Percentiles rank a stretch among this genome's conserved stretches.
Conservation (phyloP, 2,888 invertebrate species). For the Limnephilus lunatus region DNA sequence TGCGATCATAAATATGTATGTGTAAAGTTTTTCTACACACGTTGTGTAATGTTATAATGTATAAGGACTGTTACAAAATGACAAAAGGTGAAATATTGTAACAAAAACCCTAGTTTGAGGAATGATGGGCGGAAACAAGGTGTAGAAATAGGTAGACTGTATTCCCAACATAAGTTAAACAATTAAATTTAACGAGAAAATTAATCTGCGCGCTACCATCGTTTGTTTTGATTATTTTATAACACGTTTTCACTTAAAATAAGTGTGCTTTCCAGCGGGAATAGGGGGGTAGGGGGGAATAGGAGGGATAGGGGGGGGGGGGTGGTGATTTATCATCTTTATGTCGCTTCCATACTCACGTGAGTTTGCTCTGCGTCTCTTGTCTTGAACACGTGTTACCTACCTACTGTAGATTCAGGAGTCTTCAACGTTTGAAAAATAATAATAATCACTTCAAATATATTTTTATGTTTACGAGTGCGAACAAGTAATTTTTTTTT, state of each 20-base stretch:
- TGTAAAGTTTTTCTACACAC: too few relatives aligned
- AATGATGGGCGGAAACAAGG: neutral
- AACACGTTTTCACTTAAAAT: slow-evolving; percentile 3
- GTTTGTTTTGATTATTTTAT: slow-evolving; percentile 19
- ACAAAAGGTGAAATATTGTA: neutral
- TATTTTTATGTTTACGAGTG: too few relatives aligned
- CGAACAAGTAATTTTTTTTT: too few relatives aligned
- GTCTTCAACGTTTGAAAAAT: neutral
- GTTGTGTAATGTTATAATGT: too few relatives aligned
- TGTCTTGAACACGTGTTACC: neutral
- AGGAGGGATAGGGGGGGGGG: too few relatives aligned
- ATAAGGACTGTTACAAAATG: neutral
- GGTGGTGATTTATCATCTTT: neutral
- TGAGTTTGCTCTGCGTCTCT: slow-evolving; percentile 2
- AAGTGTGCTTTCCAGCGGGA: neutral
- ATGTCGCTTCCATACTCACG: neutral
- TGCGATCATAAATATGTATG: too few relatives aligned
- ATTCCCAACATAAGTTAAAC: neutral
- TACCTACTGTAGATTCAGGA: neutral
- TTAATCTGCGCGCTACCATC: neutral
- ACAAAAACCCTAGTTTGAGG: neutral
- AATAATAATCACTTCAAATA: neutral
- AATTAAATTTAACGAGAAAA: slow-evolving; percentile 8
- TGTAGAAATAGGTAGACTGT: neutral
- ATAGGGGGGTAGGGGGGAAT: neutral